Percentiles rank a stretch among this genome's conserved stretches.
phyloP scores from a whole-genome alignment of 2,113 vertebrate genomes.

The Cynoglossus semilaevis region DNA sequence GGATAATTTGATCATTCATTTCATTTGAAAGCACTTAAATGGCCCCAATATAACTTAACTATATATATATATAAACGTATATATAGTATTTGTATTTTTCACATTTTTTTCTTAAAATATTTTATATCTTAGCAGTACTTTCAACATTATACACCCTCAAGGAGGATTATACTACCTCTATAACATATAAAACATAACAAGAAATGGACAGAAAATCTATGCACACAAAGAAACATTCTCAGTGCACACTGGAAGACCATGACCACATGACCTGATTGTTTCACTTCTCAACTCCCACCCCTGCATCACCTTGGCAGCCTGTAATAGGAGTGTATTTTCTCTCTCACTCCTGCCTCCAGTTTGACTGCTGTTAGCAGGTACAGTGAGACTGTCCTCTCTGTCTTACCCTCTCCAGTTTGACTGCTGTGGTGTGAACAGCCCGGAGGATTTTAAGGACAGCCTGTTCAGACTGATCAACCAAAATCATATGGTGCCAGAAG shows the following conservation, averaged over 20 bases:
- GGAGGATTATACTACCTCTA: too few relatives aligned
- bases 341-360: not conserved
- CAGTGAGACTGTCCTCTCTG: not conserved
- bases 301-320: not conserved
- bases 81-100: too few relatives aligned
- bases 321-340: not conserved
- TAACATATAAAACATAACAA: too few relatives aligned
- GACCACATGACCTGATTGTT: not conserved
- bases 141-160: too few relatives aligned
- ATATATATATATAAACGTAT: too few relatives aligned
- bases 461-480: constrained; percentile 72
- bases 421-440: constrained; percentile 93
- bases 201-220: too few relatives aligned
- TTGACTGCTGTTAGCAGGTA: not conserved
- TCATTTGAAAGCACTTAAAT: too few relatives aligned
- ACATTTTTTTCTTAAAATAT: too few relatives aligned
- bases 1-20: too few relatives aligned
- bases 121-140: too few relatives aligned
- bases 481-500: constrained; percentile 76
- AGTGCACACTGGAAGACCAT: not conserved
- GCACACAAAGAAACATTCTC: not conserved
- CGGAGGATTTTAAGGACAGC: constrained; percentile 87
- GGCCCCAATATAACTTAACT: too few relatives aligned
- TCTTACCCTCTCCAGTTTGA: constrained; percentile 81
- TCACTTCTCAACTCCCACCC: not conserved